A percentile compares a stretch with the other conserved stretches of the same genome.
Evolutionary conservation across 2,797 vertebrate genomes (phyloP).

Genomic region (Cirrhinus molitorella): DNA sequence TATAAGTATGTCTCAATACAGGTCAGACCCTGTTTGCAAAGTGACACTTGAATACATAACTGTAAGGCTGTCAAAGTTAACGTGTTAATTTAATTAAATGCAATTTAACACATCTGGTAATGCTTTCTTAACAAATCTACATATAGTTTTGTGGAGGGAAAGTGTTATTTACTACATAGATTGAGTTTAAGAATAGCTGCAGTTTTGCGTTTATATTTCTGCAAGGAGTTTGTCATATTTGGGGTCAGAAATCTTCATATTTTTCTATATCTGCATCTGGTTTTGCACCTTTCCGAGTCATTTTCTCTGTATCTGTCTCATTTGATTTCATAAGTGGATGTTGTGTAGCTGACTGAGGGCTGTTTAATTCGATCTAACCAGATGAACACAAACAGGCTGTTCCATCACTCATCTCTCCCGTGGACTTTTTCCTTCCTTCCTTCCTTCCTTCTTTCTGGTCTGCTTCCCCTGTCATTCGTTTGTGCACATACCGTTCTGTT

Average conservation of each 20-base stretch:
- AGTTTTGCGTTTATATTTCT: not conserved
- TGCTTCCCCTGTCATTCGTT: constrained; percentile 66
- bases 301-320: not conserved
- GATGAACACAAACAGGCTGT: constrained; percentile 33
- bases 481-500: constrained; percentile 3
- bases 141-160: not conserved
- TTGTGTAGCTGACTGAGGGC: constrained; percentile 30
- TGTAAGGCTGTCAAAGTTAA: not conserved
- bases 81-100: not conserved
- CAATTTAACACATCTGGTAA: not conserved
- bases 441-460: constrained; percentile 61
- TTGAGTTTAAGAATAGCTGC: not conserved
- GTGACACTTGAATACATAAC: not conserved
- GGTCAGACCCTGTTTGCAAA: not conserved
- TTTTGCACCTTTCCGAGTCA: constrained; percentile 5
- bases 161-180: not conserved
- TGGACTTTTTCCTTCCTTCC: constrained; percentile 16
- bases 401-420: constrained; percentile 17
- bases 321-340: constrained; percentile 43
- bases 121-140: not conserved
- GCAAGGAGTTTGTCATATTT: not conserved
- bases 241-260: not conserved
- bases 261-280: not conserved
- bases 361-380: constrained; percentile 44
- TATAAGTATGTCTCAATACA: not conserved